Percentiles rank a stretch among this genome's conserved stretches.
Conservation (phyloP, 2,113 vertebrate genomes). For the Murina feae region DNA sequence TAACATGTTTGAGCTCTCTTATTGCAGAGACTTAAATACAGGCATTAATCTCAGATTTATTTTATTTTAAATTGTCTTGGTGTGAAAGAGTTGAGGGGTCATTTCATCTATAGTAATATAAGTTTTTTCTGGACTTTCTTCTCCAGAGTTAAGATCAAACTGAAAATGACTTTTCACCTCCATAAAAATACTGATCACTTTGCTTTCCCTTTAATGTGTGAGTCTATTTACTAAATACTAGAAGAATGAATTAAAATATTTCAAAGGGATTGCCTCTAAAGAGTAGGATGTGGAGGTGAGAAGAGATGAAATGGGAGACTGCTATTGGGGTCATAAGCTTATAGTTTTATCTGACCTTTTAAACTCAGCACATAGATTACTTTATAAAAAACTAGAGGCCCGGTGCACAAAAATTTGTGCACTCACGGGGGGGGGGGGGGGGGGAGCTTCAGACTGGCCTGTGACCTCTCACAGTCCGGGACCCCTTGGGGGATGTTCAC, state of each 20-base stretch:
- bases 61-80: not conserved
- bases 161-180: not conserved
- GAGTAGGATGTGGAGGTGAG: not conserved
- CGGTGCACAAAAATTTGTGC: too few species aligned
- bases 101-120: not conserved
- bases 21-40: conserved; percentile 6
- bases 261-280: not conserved
- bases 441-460: too few species aligned
- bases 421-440: too few species aligned
- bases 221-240: not conserved
- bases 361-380: not conserved
- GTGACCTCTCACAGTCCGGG: too few species aligned
- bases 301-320: not conserved
- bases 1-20: not conserved
- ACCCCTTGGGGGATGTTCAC: too few species aligned
- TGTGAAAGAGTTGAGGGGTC: not conserved
- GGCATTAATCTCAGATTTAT: not conserved
- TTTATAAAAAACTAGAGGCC: not conserved
- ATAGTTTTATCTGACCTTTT: not conserved
- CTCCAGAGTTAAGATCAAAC: not conserved
- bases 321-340: not conserved
- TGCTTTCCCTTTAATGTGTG: not conserved
- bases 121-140: not conserved
- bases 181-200: not conserved
- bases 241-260: not conserved